Conservation (phyloP, 2,797 vertebrate species). For the Ambastaia sidthimunki region DNA sequence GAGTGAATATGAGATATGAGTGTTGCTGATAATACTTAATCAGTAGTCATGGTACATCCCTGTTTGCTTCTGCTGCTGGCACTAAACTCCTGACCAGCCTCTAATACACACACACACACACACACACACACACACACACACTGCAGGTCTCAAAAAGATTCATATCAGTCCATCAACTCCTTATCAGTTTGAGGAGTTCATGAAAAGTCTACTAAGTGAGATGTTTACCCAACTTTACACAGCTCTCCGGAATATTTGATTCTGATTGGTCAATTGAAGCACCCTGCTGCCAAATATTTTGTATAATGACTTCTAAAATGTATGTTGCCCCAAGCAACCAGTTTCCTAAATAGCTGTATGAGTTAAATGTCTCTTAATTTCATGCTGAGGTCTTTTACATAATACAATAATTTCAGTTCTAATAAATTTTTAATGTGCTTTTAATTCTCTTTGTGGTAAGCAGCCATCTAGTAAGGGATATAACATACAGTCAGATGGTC, state of each 20-base stretch:
- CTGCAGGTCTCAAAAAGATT: background rate
- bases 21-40: slow-evolving; percentile 9
- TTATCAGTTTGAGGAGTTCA: slow-evolving; percentile 17
- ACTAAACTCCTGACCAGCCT: slow-evolving; percentile 13
- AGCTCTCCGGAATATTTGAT: background rate
- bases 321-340: too few relatives aligned
- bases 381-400: background rate
- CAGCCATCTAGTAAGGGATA: background rate
- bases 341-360: background rate
- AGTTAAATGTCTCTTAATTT: background rate
- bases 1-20: slow-evolving; percentile 26
- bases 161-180: slow-evolving; percentile 3
- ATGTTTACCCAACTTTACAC: background rate
- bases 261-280: background rate
- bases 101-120: slow-evolving; percentile 23
- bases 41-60: slow-evolving; percentile 19
- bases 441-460: background rate
- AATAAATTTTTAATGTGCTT: background rate
- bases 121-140: slow-evolving; percentile 28
- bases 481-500: background rate
- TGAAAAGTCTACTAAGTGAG: slow-evolving; percentile 13
- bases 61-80: slow-evolving; percentile 8
- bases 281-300: background rate
- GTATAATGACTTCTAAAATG: background rate
- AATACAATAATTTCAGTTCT: background rate